A percentile compares a stretch with the other conserved stretches of the same genome.
Conservation (phyloP, 2,888 invertebrate species). For the Cerastoderma edule region DNA sequence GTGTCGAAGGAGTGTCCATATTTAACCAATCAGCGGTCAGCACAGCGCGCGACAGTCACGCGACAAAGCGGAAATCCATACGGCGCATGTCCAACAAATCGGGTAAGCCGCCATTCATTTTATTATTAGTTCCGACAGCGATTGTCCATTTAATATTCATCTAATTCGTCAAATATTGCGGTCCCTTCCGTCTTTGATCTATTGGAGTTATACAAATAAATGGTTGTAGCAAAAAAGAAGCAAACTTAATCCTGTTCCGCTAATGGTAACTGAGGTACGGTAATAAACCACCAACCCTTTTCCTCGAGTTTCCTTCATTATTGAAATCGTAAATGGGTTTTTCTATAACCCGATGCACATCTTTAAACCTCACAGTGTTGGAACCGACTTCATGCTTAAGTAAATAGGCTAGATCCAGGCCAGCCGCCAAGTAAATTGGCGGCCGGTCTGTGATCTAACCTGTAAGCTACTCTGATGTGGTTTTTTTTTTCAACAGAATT, state of each 20-base stretch:
- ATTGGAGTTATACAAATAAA: conserved; percentile 23
- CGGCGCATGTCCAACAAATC: conserved; percentile 15
- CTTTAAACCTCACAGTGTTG: no score
- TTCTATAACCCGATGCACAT: no score
- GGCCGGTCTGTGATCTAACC: no score
- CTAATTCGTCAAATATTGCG: conserved; percentile 20
- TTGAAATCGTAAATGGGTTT: no score
- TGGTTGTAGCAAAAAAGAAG: conserved; percentile 15
- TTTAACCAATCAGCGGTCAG: conserved; percentile 4
- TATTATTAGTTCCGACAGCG: conserved; percentile 10
- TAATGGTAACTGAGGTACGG: neutral
- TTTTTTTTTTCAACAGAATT: no score
- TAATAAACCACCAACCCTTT: neutral
- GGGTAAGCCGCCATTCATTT: neutral
- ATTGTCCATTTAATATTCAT: conserved; percentile 19
- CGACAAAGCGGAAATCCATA: conserved; percentile 22
- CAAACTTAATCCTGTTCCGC: neutral
- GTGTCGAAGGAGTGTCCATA: no score
- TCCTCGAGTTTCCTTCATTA: neutral
- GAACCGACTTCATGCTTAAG: no score
- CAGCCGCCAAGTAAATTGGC: no score
- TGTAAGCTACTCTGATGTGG: no score
- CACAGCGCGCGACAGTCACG: conserved; percentile 21
- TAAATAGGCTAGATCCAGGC: no score
- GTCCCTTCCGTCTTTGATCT: conserved; percentile 12